Percentiles rank a stretch among this genome's conserved stretches.
These are phyloP conservation scores for Bombus polaris DNA, from an alignment of 1,140 invertebrate species.

Conservation along the genomic window DNA sequence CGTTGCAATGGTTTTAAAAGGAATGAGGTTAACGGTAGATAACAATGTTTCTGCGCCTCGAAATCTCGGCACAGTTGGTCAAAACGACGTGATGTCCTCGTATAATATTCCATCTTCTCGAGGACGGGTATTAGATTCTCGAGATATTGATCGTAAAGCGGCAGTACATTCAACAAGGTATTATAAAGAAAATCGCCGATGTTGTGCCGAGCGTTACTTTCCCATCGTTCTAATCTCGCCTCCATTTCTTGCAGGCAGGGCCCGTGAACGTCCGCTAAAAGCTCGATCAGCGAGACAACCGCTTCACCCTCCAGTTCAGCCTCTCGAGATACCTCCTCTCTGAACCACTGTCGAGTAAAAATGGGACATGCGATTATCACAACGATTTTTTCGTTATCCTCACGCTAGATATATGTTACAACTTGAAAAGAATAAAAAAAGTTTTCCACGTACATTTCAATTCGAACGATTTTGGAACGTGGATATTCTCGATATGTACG, in stretches of 20 bases:
- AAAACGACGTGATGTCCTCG: conserved; percentile 88
- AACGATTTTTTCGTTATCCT: not conserved
- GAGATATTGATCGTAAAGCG: conserved; percentile 92
- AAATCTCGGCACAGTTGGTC: conserved; percentile 92
- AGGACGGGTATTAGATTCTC: conserved; percentile 89
- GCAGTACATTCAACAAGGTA: conserved; percentile 79
- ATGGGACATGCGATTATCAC: conserved; percentile 9
- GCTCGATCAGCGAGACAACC: conserved; percentile 85
- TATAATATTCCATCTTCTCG: conserved; percentile 89
- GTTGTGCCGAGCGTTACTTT: conserved; percentile 82
- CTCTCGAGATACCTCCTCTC: conserved; percentile 86
- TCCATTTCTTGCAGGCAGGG: conserved; percentile 88
- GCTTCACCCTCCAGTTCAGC: conserved; percentile 84
- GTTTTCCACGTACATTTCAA: not conserved
- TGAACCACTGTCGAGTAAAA: conserved; percentile 85
- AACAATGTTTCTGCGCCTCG: conserved; percentile 93
- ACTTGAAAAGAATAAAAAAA: no score
- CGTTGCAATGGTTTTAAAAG: conserved; percentile 95
- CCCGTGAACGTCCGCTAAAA: conserved; percentile 87
- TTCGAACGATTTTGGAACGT: no score
- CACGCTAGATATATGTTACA: no score
- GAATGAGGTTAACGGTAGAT: conserved; percentile 93
- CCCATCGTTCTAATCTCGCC: conserved; percentile 86
- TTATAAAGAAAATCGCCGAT: conserved; percentile 85
- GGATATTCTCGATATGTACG: conserved; percentile 70